phyloP scores from a whole-genome alignment of 2,888 invertebrate species.

The Lottia gigantea region DNA sequence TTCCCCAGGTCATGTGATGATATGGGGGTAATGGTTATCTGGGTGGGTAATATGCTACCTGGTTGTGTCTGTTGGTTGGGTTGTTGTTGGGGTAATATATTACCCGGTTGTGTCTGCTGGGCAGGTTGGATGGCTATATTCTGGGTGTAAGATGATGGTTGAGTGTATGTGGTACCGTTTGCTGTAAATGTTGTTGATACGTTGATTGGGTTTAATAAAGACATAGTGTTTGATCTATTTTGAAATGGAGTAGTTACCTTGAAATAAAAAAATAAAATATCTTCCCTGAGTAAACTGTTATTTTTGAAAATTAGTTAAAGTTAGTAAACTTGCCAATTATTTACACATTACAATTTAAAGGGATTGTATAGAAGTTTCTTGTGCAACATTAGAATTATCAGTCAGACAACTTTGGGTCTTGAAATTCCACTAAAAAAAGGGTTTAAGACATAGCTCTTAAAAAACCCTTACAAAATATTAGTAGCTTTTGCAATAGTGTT shows the following conservation, averaged over 20 bases:
- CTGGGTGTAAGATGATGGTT: background rate
- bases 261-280: background rate
- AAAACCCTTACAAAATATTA: no score
- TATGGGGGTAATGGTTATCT: conserved; percentile 25
- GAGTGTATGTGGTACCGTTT: conserved; percentile 32
- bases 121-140: background rate
- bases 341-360: no score
- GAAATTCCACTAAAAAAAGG: no score
- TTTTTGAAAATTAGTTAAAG: no score
- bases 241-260: conserved; percentile 29
- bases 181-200: conserved; percentile 40
- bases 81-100: conserved; percentile 10
- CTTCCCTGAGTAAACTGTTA: no score
- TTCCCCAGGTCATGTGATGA: conserved; percentile 26
- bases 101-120: conserved; percentile 9
- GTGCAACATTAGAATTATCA: no score
- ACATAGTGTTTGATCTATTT: conserved; percentile 37
- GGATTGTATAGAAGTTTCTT: no score
- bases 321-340: no score
- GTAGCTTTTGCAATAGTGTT: no score
- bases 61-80: conserved; percentile 12
- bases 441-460: no score
- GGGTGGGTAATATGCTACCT: conserved; percentile 7
- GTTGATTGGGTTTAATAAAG: conserved; percentile 44
- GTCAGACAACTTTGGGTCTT: no score